Conservation (phyloP, 1,140 invertebrate species). For the Acyrthosiphon pisum region DNA sequence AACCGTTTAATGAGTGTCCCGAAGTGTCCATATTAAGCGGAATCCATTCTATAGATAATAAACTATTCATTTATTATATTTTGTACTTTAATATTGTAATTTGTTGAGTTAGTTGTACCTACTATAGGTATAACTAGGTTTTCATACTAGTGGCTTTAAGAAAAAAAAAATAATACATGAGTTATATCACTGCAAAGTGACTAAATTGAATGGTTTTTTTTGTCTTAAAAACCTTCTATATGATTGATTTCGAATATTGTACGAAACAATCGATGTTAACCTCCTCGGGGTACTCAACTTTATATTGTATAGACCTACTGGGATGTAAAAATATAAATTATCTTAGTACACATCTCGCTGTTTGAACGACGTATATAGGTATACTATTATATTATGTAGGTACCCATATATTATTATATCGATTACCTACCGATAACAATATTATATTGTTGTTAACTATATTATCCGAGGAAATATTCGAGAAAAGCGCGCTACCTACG, state of each 20-base stretch:
- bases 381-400: too few species aligned
- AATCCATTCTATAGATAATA: too few species aligned
- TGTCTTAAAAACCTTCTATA: background rate
- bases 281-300: background rate
- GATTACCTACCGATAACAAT: background rate
- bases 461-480: background rate
- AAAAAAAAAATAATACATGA: too few species aligned
- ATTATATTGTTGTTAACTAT: background rate
- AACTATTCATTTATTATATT: too few species aligned
- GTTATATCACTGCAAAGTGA: background rate
- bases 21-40: too few species aligned
- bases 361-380: too few species aligned
- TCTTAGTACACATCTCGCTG: background rate
- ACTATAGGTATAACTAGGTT: too few species aligned
- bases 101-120: too few species aligned
- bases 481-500: background rate
- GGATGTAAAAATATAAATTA: background rate
- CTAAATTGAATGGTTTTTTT: background rate
- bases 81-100: too few species aligned
- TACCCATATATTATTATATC: background rate
- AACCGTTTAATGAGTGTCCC: too few species aligned
- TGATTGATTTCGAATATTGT: background rate
- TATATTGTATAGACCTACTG: background rate
- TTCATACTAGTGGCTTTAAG: too few species aligned
- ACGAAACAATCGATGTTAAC: background rate